Evolutionary conservation across 2,888 invertebrate species (phyloP), one percentile per base, ranked within the genome.

Genomic region (Rhabditoides inermis): DNA sequence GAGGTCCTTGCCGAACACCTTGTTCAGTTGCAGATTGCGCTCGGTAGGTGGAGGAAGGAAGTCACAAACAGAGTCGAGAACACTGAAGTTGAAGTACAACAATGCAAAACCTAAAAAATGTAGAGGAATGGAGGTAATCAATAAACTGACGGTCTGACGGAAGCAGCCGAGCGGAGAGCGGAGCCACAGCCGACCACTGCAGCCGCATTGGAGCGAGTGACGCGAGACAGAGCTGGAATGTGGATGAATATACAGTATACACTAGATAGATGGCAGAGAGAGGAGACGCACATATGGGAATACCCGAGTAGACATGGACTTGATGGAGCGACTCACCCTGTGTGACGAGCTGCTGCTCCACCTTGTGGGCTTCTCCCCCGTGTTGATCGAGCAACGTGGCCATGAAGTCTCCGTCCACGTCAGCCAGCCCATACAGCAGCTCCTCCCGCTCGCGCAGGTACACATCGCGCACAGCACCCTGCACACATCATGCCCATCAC

Each of bases 41-140:
- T 87, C 84, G 3, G 77, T 61, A 0, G 95, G 94, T 22, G 85
- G 84, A 0, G 92, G 94, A 36, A 94, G 81, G 78, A 85, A 94
- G 1, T n/a, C n/a, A n/a, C n/a, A n/a, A n/a, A n/a, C n/a, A n/a
- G n/a, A n/a, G n/a, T n/a, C n/a, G n/a, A n/a, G n/a, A n/a, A n/a
- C n/a, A n/a, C n/a, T n/a, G n/a, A n/a, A n/a, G n/a, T n/a, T n/a
- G n/a, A n/a, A n/a, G n/a, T n/a, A n/a, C n/a, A n/a, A n/a, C n/a
- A n/a, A n/a, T n/a, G n/a, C n/a, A n/a, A n/a, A n/a, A n/a, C n/a
- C n/a, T n/a, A n/a, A n/a, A n/a, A n/a, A n/a, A n/a, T n/a, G n/a
- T n/a, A n/a, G n/a, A n/a, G n/a, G n/a, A n/a, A n/a, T n/a, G n/a
- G n/a, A n/a, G n/a, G n/a, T n/a, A n/a, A n/a, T n/a, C n/a, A n/a